phyloP scores from a whole-genome alignment of 2,113 vertebrate genomes.

The Paedocypris sp. region DNA sequence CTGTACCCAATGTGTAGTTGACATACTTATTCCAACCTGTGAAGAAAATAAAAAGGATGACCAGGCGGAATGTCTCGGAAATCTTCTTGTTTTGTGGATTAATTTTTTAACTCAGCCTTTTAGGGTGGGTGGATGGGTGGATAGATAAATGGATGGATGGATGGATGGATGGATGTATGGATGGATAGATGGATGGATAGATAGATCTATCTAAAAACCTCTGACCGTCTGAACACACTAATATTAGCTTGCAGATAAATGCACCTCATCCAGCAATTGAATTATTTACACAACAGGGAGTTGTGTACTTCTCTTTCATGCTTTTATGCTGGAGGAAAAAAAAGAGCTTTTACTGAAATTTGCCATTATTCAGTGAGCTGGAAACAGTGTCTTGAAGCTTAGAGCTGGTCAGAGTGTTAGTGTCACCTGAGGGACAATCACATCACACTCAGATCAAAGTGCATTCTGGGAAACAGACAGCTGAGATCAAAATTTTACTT shows the following conservation, averaged over 20 bases:
- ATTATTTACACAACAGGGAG: conserved; percentile 42
- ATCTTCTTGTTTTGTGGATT: background rate
- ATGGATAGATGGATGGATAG: too few relatives aligned
- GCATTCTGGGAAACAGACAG: background rate
- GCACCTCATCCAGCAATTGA: conserved; percentile 31
- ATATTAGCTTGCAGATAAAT: background rate
- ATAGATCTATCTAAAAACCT: conserved; percentile 3
- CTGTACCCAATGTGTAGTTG: conserved; percentile 83
- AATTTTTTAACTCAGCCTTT: too few relatives aligned
- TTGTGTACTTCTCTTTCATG: conserved; percentile 12
- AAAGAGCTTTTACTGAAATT: conserved; percentile 8
- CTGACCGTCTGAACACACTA: background rate
- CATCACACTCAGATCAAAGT: background rate
- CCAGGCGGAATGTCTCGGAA: background rate
- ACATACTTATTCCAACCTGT: conserved; percentile 83
- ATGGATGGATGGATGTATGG: too few relatives aligned
- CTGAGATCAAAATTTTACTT: background rate
- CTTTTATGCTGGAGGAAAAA: conserved; percentile 4
- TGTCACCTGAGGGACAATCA: background rate
- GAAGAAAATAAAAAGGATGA: background rate
- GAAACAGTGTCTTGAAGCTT: background rate
- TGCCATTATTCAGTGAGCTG: conserved; percentile 10
- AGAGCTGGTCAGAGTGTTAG: background rate
- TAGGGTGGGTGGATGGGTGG: too few relatives aligned
- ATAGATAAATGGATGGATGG: too few relatives aligned